Conservation (phyloP, 1,140 invertebrate species). For the Heterodera carotae region DNA sequence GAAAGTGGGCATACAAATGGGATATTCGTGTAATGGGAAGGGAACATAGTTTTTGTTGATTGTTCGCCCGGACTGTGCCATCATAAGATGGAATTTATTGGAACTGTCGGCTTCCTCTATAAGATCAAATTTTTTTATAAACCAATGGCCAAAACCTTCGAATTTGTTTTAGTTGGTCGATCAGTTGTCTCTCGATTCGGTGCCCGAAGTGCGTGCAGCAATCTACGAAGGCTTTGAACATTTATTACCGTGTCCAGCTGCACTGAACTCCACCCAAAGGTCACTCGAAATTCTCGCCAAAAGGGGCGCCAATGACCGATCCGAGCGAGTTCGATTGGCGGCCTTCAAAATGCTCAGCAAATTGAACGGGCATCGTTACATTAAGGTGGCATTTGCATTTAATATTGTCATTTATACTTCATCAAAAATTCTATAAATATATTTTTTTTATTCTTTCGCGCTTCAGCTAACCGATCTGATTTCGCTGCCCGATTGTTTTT, state of each 20-base stretch:
- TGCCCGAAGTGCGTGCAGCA: slow-evolving; percentile 34
- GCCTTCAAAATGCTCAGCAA: slow-evolving; percentile 39
- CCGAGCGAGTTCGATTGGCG: slow-evolving; percentile 34
- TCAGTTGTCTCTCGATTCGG: slow-evolving; percentile 26
- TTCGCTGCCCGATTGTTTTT: slow-evolving; percentile 21
- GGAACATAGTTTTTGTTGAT: no score
- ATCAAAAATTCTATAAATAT: background rate
- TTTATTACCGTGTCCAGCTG: slow-evolving; percentile 23
- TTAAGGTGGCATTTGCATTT: slow-evolving; percentile 13
- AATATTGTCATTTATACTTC: background rate
- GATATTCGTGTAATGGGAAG: no score
- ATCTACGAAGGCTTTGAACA: slow-evolving; percentile 34
- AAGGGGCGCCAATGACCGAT: slow-evolving; percentile 28
- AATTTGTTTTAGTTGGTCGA: slow-evolving; percentile 33
- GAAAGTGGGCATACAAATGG: slow-evolving; percentile 14
- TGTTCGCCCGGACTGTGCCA: no score
- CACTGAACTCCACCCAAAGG: slow-evolving; percentile 36
- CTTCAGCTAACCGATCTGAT: slow-evolving; percentile 33
- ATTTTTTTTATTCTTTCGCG: background rate
- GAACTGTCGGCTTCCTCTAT: no score
- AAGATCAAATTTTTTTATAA: no score
- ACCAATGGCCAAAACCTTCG: no score
- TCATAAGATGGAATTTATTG: no score
- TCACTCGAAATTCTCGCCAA: slow-evolving; percentile 33
- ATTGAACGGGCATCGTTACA: slow-evolving; percentile 37